Percentiles rank a stretch among this genome's conserved stretches.
These are phyloP conservation scores for Falcunculus frontatus DNA, from an alignment of 2,113 vertebrate genomes.

Conservation along the genomic window DNA sequence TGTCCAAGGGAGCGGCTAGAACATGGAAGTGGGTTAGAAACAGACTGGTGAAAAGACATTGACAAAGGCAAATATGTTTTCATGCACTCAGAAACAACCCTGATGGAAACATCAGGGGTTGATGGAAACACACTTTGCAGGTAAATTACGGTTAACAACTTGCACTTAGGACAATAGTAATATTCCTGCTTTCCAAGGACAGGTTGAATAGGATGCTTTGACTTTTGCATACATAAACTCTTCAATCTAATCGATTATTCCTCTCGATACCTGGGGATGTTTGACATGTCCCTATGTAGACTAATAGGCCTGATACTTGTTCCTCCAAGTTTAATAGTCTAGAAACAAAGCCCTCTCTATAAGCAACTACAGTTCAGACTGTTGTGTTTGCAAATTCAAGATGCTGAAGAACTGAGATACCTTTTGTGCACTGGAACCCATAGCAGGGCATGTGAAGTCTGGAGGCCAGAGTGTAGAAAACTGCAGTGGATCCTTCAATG, in stretches of 20 bases:
- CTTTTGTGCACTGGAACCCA: slow-evolving; percentile 93
- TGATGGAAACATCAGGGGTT: background rate
- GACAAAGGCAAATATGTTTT: background rate
- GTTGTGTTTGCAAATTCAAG: background rate
- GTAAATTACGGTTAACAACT: background rate
- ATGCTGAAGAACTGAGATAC: slow-evolving; percentile 61
- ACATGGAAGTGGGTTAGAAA: background rate
- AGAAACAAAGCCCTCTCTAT: background rate
- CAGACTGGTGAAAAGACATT: background rate
- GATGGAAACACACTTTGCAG: background rate
- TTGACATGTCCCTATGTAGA: background rate
- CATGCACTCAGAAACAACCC: background rate
- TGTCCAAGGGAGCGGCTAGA: slow-evolving; percentile 90
- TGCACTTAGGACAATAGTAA: background rate
- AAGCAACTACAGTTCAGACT: background rate
- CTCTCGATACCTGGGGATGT: background rate
- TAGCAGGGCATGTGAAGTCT: slow-evolving; percentile 88
- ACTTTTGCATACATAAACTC: background rate
- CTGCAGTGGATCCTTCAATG: slow-evolving; percentile 87
- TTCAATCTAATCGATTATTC: background rate
- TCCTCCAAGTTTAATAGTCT: background rate
- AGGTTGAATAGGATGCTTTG: background rate
- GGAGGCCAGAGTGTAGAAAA: slow-evolving; percentile 82
- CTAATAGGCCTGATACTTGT: background rate
- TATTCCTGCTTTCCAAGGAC: background rate